Conservation (phyloP, 2,113 vertebrate genomes). For the Bagarius yarrelli region DNA sequence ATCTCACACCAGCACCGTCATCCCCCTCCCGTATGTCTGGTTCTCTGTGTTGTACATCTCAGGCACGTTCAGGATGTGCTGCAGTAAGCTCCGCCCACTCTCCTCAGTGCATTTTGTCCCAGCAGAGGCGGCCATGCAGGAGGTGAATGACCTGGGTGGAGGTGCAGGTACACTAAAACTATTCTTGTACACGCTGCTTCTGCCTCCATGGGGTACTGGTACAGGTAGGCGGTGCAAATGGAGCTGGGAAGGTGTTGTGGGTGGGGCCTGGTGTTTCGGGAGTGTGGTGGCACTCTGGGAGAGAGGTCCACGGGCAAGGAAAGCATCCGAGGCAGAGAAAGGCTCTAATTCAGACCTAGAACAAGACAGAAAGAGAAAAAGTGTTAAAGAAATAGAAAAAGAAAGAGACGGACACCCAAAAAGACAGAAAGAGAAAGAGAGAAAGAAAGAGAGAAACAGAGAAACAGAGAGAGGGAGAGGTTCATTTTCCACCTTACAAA, state of each 20-base stretch:
- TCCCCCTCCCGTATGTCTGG: conserved; percentile 40
- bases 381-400: background rate
- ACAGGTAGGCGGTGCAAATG: conserved; percentile 24
- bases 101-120: background rate
- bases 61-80: conserved; percentile 37
- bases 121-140: background rate
- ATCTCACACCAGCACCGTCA: conserved; percentile 35
- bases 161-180: conserved; percentile 30
- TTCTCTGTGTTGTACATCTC: conserved; percentile 51
- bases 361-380: background rate
- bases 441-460: background rate
- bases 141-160: background rate
- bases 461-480: background rate
- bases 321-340: background rate
- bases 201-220: conserved; percentile 37
- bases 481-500: background rate
- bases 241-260: conserved; percentile 16
- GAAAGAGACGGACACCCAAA: background rate
- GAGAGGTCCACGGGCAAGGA: conserved; percentile 2
- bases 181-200: conserved; percentile 45
- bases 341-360: conserved; percentile 41
- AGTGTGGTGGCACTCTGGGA: conserved; percentile 25
- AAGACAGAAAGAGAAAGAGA: background rate
- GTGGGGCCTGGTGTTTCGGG: conserved; percentile 24
- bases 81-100: background rate